phyloP scores from a whole-genome alignment of 2,888 invertebrate genomes.

The Dolomedes plantarius region DNA sequence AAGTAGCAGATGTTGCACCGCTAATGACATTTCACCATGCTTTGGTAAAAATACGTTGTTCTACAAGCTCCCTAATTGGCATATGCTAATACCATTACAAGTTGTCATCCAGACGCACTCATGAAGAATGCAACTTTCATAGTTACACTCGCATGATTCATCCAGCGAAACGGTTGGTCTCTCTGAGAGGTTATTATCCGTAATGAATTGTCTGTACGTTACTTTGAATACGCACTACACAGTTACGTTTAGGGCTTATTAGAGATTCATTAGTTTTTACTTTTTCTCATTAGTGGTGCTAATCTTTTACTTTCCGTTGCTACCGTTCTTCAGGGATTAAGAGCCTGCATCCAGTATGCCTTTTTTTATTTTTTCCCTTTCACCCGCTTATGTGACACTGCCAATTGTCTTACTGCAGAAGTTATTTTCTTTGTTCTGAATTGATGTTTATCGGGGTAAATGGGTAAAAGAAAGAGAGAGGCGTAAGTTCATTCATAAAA shows the following conservation, averaged over 20 bases:
- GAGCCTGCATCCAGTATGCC: too few species aligned
- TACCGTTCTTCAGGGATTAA: too few species aligned
- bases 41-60: background rate
- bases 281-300: background rate
- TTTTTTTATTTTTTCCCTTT: too few species aligned
- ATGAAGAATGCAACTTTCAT: background rate
- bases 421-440: too few species aligned
- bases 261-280: background rate
- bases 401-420: too few species aligned
- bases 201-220: background rate
- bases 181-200: background rate
- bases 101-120: background rate
- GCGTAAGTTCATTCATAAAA: too few species aligned
- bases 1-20: background rate
- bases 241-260: background rate
- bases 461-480: too few species aligned
- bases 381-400: too few species aligned
- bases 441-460: too few species aligned
- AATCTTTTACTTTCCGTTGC: background rate
- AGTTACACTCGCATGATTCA: background rate
- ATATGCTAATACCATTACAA: conserved; percentile 9
- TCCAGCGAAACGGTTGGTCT: background rate
- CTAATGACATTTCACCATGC: background rate
- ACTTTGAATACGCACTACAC: background rate
- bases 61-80: conserved; percentile 4